Base-by-base conservation (phyloP, 2,888 invertebrate genomes). In the Aleiodes alternator region DNA sequence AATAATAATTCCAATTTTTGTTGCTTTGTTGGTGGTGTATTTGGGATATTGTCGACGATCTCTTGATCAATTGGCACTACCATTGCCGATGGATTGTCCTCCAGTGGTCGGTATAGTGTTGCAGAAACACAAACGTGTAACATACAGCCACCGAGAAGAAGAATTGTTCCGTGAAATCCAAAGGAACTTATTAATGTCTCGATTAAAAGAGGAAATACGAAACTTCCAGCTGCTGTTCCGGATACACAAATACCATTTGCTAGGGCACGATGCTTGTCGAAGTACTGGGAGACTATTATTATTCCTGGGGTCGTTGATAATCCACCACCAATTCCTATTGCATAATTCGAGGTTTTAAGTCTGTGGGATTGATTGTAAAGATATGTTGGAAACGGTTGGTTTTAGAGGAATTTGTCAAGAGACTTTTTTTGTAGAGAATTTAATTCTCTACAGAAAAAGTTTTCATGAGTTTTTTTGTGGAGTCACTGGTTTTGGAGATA, bases 201-300 rank as follows among this genome's bases (percentile, higher is more conserved):
- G 38, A 95, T 94, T 64, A 95, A 87, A 86, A 95, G 93, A 0
- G 95, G 95, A 76, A 95, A 92, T 3, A 95, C 94, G 84, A 95
- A 95, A 85, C 95, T 95, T 1, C 95, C 95, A 0, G 95, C 93
- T 0, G 95, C 95, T 4, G 95, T 95, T 78, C 95, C 95, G 57
- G 95, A 95, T 76, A 95, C 95, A 84, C 95, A 95, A 80, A 95
- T 94, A 0, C 95, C 95, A 84, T 95, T 95, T 0, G 95, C 95
- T 78, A 95, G 85, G 0, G 95, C 95, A 69, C 95, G 92, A 88
- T 95, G 94, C 84, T 94, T 95, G 82, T 95, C 94, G 83, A 95
- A 95, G 84, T 95, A 95, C 79, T 94, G 94, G 0, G 95, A 95
- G 0, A 95, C 95, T 76, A 95, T 94, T 7, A 95, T 94, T 70